Evolutionary conservation across 2,888 invertebrate genomes (phyloP).

Genomic region (Hydriomena furcata): DNA sequence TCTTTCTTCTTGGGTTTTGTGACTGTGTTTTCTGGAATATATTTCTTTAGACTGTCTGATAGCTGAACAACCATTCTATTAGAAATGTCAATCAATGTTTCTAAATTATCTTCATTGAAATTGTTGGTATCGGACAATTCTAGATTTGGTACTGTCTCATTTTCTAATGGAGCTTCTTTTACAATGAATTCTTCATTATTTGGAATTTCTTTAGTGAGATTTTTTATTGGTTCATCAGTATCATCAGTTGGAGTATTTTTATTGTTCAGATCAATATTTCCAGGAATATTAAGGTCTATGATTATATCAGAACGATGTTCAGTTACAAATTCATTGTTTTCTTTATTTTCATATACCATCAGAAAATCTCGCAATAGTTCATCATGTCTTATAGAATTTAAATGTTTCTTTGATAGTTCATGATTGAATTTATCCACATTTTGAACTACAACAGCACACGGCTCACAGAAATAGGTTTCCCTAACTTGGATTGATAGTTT

Average conservation of each 20-base stretch:
- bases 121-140: background rate
- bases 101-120: background rate
- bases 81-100: background rate
- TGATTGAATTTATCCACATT: conserved; percentile 33
- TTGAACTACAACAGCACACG: conserved; percentile 35
- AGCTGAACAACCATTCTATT: background rate
- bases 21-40: background rate
- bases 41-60: background rate
- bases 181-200: background rate
- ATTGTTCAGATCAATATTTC: background rate
- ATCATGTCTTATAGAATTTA: conserved; percentile 35
- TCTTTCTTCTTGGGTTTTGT: conserved; percentile 3
- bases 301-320: background rate
- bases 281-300: background rate
- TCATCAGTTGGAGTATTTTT: background rate
- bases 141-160: background rate
- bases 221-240: background rate
- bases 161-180: background rate
- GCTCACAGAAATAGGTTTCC: conserved; percentile 41
- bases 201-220: background rate
- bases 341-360: conserved; percentile 21
- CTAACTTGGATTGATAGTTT: conserved; percentile 5
- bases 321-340: conserved; percentile 8
- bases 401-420: conserved; percentile 35
- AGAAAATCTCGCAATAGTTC: conserved; percentile 36